These are phyloP conservation scores for Gopherus evgoodei DNA, from an alignment of 2,113 vertebrate species.

Conservation along the genomic window DNA sequence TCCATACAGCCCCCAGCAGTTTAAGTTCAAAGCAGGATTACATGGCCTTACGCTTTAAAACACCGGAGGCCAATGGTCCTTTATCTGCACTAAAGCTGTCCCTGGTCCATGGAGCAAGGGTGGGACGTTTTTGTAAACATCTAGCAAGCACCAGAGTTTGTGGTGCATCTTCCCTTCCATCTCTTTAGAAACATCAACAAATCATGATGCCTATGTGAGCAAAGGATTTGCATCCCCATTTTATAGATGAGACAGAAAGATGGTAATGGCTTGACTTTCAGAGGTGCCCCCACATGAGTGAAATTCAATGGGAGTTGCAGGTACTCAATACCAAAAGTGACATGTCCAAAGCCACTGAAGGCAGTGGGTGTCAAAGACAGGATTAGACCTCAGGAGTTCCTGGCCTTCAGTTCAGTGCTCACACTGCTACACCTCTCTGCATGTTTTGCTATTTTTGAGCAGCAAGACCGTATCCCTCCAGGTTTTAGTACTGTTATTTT, in stretches of 20 bases:
- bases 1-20: neutral
- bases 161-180: conserved; percentile 22
- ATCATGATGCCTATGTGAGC: conserved; percentile 23
- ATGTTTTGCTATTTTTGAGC: neutral
- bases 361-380: neutral
- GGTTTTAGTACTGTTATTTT: neutral
- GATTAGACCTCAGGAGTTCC: neutral
- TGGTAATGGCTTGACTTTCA: conserved; percentile 36
- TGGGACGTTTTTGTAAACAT: conserved; percentile 20
- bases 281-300: rapidly evolving
- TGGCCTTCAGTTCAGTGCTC: neutral
- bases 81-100: neutral
- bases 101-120: neutral
- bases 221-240: conserved; percentile 19
- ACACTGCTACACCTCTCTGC: neutral
- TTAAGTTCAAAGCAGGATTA: neutral
- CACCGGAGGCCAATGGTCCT: neutral
- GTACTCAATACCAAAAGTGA: neutral
- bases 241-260: conserved; percentile 45
- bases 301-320: neutral
- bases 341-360: neutral
- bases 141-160: neutral
- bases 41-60: neutral
- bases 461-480: neutral
- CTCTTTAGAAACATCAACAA: conserved; percentile 30